phyloP scores from a whole-genome alignment of 2,888 invertebrate genomes.

The Melipona bicolor region DNA sequence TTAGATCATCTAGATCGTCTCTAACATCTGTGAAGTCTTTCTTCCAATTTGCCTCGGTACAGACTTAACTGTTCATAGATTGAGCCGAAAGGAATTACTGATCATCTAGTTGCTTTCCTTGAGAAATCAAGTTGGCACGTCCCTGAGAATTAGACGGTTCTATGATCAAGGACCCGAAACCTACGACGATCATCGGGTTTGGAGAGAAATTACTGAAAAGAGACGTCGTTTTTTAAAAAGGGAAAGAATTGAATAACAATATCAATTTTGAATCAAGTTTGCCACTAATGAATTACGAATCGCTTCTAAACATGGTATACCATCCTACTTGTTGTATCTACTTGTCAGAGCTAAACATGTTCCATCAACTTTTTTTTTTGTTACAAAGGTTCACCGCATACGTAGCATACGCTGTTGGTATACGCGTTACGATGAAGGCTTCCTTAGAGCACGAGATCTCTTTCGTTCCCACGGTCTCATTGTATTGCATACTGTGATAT shows the following conservation, averaged over 20 bases:
- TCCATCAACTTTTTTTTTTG: neutral
- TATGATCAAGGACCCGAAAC: conserved; percentile 29
- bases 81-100: conserved; percentile 11
- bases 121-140: conserved; percentile 34
- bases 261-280: conserved; percentile 38
- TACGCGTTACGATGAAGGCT: neutral
- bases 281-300: neutral
- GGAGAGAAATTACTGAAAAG: neutral
- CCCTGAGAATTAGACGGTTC: conserved; percentile 13
- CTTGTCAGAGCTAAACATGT: neutral
- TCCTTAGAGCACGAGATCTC: neutral
- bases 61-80: neutral
- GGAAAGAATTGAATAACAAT: neutral
- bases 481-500: neutral
- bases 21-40: neutral
- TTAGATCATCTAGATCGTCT: neutral
- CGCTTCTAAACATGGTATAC: neutral
- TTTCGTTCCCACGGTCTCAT: neutral
- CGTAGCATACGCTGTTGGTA: neutral
- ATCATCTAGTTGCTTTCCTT: conserved; percentile 51
- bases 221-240: neutral
- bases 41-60: neutral
- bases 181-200: neutral
- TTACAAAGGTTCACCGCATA: neutral
- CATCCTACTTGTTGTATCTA: neutral